Percentiles rank a stretch among this genome's conserved stretches.
Conservation (phyloP, 2,888 invertebrate species). For the Nasonia oneida region DNA sequence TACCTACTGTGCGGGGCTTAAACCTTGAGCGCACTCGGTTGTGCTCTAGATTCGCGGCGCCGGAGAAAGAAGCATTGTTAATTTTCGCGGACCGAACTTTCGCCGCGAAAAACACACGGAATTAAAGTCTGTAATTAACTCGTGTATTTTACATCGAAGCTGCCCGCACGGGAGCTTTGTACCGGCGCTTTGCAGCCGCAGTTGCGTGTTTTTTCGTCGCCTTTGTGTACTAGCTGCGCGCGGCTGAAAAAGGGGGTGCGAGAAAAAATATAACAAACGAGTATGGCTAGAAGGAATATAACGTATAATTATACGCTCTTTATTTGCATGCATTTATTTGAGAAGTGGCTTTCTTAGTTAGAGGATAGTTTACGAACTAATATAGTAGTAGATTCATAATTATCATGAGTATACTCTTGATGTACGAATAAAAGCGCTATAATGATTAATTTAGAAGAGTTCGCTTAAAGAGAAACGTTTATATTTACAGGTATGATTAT, state of each 20-base stretch:
- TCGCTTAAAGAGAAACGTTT: background rate
- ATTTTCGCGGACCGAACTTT: slow-evolving; percentile 5
- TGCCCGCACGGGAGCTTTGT: background rate
- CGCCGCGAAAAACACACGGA: slow-evolving; percentile 12
- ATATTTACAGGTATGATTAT: background rate
- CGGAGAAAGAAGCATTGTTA: background rate
- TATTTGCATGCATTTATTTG: slow-evolving; percentile 7
- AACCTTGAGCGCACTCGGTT: slow-evolving; percentile 21
- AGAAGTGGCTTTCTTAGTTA: background rate
- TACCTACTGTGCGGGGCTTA: background rate
- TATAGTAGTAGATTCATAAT: background rate
- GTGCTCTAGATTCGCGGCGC: slow-evolving; percentile 4
- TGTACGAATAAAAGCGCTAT: background rate
- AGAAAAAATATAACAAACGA: slow-evolving; percentile 7
- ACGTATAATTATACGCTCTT: background rate
- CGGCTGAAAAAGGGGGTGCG: background rate
- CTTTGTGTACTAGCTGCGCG: background rate
- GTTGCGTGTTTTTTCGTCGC: background rate
- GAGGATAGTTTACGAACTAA: background rate
- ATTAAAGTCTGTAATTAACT: slow-evolving; percentile 40
- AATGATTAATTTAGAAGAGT: background rate
- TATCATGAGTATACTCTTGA: background rate
- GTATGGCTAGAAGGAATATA: background rate
- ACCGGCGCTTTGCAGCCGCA: background rate
- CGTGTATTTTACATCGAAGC: slow-evolving; percentile 23